Conservation (phyloP, 1,140 invertebrate genomes). For the Drosophila santomea region DNA sequence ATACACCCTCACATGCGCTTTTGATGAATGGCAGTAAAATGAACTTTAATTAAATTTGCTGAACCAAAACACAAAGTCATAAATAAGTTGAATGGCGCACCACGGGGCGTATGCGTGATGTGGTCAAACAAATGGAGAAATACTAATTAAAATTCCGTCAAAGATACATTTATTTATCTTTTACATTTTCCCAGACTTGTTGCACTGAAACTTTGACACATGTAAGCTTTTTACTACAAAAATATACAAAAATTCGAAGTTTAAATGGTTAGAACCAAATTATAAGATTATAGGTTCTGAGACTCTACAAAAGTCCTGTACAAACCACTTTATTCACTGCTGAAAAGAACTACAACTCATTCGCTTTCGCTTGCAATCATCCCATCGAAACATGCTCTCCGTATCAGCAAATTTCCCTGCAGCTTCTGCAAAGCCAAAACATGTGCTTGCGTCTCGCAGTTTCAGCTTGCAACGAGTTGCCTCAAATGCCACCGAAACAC, state of each 20-base stretch:
- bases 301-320: no score
- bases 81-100: conserved; percentile 55
- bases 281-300: background rate
- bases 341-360: background rate
- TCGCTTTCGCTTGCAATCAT: background rate
- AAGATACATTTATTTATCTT: conserved; percentile 28
- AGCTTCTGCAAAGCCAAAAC: conserved; percentile 13
- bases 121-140: conserved; percentile 29
- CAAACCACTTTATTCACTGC: no score
- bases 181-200: conserved; percentile 13
- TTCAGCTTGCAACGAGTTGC: conserved; percentile 11
- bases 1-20: conserved; percentile 2
- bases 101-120: conserved; percentile 43
- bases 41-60: conserved; percentile 71
- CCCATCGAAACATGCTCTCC: background rate
- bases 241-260: background rate
- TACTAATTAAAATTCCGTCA: conserved; percentile 61
- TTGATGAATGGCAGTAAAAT: conserved; percentile 65
- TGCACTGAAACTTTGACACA: conserved; percentile 3
- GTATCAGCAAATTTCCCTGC: conserved; percentile 31
- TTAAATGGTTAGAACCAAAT: no score
- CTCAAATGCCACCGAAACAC: conserved; percentile 6
- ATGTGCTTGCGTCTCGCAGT: conserved; percentile 26
- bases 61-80: conserved; percentile 50
- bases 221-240: no score